Evolutionary conservation across 2,113 vertebrate genomes (phyloP), one percentile per base, ranked within the genome.

Genomic region (Pachycephala philippinensis): DNA sequence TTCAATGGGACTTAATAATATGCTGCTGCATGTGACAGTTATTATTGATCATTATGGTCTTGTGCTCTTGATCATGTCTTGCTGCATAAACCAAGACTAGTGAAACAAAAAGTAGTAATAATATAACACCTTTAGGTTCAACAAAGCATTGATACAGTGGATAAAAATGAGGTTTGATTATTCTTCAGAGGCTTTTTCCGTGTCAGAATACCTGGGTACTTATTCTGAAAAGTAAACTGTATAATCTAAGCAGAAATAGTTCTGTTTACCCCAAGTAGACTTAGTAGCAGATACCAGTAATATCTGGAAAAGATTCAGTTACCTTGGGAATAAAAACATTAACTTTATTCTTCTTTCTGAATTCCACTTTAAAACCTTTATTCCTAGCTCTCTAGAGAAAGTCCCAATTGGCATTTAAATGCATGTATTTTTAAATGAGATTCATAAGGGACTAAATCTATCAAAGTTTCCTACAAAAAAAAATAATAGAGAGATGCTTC

Each of bases 361-460:
- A 93, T 89, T 97, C 84, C 15, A 60, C 50, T 95, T 96, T 63
- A 87, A 95, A 95, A 30, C 45, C 15, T 89, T 92, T 88, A 19
- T 92, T 65, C 28, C 23, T 88, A 44, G 31, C 47, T 89, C 57
- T 94, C 71, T 81, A 84, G 64, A 91, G 72, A 47, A 94, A 78
- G 63, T 80, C 47, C 50, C 57, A 50, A 44, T 20, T 2, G 42
- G 31, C 26, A 80, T 87, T 86, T 66, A 63, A 77, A 74, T 81
- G 56, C 18, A 56, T 40, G 50, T 90, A 68, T 95, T 89, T 94
- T 95, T 71, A 94, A 83, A 90, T 75, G 40, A 88, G 6, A 81
- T 56, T 91, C 40, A 57, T 75, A 70, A 59, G 71, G 42, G 59
- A 85, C 37, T 90, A 59, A 71, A 88, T 63, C 50, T 78, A 79